These are phyloP conservation scores for Cataglyphis rosenhaueri DNA, from an alignment of 2,888 invertebrate genomes.

Conservation along the genomic window DNA sequence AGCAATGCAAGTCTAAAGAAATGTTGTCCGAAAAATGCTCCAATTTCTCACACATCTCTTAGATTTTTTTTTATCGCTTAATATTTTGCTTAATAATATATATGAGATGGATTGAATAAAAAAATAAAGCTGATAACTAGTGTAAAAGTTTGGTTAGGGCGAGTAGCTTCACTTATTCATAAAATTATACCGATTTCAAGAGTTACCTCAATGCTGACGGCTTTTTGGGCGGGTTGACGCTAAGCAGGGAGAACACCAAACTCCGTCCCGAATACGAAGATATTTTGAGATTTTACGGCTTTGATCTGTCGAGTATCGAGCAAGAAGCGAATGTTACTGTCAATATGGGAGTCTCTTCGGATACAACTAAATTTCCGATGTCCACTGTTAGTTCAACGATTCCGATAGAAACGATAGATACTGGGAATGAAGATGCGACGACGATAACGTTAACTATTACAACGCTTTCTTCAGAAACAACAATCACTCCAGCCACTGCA, in stretches of 20 bases:
- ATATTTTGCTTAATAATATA: neutral
- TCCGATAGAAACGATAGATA: conserved; percentile 17
- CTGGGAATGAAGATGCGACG: conserved; percentile 25
- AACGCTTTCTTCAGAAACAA: conserved; percentile 28
- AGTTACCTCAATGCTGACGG: conserved; percentile 95
- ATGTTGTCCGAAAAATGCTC: neutral
- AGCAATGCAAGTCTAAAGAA: neutral
- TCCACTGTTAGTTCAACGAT: neutral
- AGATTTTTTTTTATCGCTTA: neutral
- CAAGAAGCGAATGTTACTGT: conserved; percentile 61
- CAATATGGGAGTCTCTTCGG: conserved; percentile 14
- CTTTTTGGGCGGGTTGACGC: conserved; percentile 92
- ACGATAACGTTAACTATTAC: conserved; percentile 10
- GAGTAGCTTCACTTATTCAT: neutral
- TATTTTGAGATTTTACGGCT: conserved; percentile 92
- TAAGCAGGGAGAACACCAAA: conserved; percentile 92
- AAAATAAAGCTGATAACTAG: neutral
- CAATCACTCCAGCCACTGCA: neutral
- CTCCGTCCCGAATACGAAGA: conserved; percentile 91
- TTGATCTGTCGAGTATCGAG: conserved; percentile 87
- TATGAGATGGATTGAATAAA: neutral
- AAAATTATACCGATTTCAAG: conserved; percentile 84
- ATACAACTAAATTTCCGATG: conserved; percentile 24
- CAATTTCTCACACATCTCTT: neutral
- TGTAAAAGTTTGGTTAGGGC: neutral